Conservation (phyloP, 2,888 invertebrate species). For the Drosophila seclusa region DNA sequence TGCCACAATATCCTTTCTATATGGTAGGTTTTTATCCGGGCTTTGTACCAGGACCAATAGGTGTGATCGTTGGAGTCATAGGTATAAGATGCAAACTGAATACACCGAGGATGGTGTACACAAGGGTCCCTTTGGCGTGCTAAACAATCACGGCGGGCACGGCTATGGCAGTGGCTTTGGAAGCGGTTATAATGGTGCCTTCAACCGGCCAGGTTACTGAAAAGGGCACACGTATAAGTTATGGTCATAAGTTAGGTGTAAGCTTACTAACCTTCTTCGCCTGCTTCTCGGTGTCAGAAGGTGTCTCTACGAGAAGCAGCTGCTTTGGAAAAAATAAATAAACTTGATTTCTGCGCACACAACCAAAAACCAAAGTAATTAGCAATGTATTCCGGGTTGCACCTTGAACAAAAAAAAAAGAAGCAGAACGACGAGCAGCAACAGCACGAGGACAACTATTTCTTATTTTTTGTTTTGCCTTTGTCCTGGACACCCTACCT, state of each 20-base stretch:
- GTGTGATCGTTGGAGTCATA: conserved; percentile 50
- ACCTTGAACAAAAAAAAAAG: conserved; percentile 52
- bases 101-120: conserved; percentile 67
- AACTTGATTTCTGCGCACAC: conserved; percentile 75
- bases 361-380: conserved; percentile 61
- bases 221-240: conserved; percentile 39
- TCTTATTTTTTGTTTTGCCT: conserved; percentile 8
- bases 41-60: conserved; percentile 20
- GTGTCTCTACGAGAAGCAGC: conserved; percentile 31
- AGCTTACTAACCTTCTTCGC: conserved; percentile 19
- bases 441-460: conserved; percentile 39
- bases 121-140: conserved; percentile 62
- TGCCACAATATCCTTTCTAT: conserved; percentile 53
- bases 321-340: conserved; percentile 52
- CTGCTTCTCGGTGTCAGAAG: conserved; percentile 18
- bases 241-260: conserved; percentile 61
- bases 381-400: conserved; percentile 67
- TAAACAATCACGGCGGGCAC: conserved; percentile 60
- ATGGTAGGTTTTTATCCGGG: conserved; percentile 31
- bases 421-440: conserved; percentile 2
- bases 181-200: conserved; percentile 72
- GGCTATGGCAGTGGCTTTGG: conserved; percentile 74
- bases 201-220: conserved; percentile 58
- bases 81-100: conserved; percentile 62
- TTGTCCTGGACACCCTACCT: conserved; percentile 59